Evolutionary conservation across 1,140 invertebrate genomes (phyloP).

Genomic region (Papilio dardanus): DNA sequence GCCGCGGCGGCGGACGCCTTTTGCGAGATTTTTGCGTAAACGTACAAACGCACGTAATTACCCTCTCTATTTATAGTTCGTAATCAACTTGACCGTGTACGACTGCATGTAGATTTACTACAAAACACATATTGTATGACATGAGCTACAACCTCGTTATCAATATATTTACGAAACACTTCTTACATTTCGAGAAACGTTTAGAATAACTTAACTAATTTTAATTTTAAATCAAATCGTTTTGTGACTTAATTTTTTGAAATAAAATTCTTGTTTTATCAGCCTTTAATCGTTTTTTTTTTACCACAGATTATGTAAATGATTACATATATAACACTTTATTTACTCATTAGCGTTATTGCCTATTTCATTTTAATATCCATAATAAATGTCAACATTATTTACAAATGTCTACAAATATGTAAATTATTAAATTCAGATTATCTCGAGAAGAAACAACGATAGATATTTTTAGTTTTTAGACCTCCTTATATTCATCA

Average conservation of each 20-base stretch:
- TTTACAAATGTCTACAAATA: neutral
- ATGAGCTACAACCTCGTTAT: neutral
- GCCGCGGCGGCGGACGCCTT: conserved; percentile 41
- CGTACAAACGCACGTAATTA: conserved; percentile 33
- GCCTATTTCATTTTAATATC: conserved; percentile 5
- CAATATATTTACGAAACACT: neutral
- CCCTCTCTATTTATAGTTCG: conserved; percentile 11
- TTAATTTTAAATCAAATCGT: conserved; percentile 26
- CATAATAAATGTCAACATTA: neutral
- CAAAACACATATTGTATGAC: neutral
- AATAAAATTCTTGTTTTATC: conserved; percentile 27
- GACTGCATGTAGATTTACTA: conserved; percentile 5
- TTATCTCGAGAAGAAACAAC: neutral
- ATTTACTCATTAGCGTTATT: conserved; percentile 22
- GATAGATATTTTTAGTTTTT: neutral
- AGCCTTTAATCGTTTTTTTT: conserved; percentile 25
- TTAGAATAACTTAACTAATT: conserved; percentile 30
- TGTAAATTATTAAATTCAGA: neutral
- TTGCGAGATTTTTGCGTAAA: conserved; percentile 38
- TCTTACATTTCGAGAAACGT: neutral
- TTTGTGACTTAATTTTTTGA: conserved; percentile 27
- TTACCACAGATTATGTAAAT: conserved; percentile 20
- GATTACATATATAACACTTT: conserved; percentile 2
- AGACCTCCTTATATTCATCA: neutral
- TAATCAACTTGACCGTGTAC: conserved; percentile 4